Base-by-base conservation (phyloP, 2,888 invertebrate species). In the Stegophylla sp. region DNA sequence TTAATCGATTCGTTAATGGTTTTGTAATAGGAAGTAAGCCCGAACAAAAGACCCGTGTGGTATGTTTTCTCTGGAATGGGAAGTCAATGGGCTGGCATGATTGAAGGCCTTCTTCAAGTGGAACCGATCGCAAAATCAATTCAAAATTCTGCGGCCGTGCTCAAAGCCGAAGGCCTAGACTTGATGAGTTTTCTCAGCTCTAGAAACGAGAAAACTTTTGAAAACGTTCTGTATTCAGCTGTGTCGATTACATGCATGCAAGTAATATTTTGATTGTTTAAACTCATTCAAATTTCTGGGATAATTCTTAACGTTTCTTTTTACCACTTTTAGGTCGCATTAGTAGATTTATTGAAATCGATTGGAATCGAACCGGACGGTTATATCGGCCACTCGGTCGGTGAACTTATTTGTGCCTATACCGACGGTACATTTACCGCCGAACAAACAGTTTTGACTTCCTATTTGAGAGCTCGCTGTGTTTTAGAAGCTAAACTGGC, bases 51-150 rank as follows among this genome's bases (percentile, higher is more conserved):
- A 17, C 96, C 97, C 0, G 88, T 98, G 79, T 98, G 97, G 95
- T 98, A 91, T 87, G 91, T 98, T 83, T 98, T 96, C 88, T 93
- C 97, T 63, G 99, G 99, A 82, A 98, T 99, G 98, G 98, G 98
- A 15, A 93, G 95, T 59, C 98, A 98, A 88, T 98, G 98, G 98
- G 90, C 94, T 64, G 96, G 95, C 85, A 98, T 98, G 98, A 97
- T 92, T 15, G 92, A 92, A 85, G 90, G 92, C 82, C 89, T 99
- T 84, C 92, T 98, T 91, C 88, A 89, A 83, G 88, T 98, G 83
- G 94, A 95, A 76, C 88, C 89, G 0, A 98, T 98, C 88, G 91
- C 91, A 83, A 89, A 91, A 77, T 93, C 94, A 82, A 91, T 98
- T 84, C 73, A 83, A 10, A 84, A 83, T 83, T 92, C 93, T 83